Evolutionary conservation across 1,140 invertebrate genomes (phyloP), one percentile per base, ranked within the genome.

Genomic region (Drosophila kikkawai): DNA sequence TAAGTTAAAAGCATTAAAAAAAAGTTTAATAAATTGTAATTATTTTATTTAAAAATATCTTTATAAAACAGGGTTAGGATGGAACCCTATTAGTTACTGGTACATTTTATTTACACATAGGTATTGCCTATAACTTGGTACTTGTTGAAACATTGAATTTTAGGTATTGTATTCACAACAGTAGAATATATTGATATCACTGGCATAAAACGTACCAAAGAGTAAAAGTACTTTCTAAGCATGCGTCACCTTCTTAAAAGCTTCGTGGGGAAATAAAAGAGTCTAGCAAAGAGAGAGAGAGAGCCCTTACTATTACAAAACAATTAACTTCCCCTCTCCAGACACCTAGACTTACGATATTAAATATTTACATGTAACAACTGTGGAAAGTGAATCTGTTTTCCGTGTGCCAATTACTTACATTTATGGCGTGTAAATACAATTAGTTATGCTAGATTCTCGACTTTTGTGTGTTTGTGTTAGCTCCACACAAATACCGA

Each of bases 361-460:
- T 66, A 34, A 45, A 13, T 64, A 37, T 67, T 65, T 67, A 67
- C 61, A 19, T 67, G 66, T 50, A 36, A 69, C 45, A 41, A 69
- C 34, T 57, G 29, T 11, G 37, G 69, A 73, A 73, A 73, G 69
- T 50, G 66, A 73, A 73, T 71, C 67, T 68, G 63, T 12, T 70
- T 71, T 57, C 42, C 51, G 36, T 44, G 36, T 69, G 37, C 66
- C 66, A 69, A 67, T 69, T 67, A 69, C 44, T 42, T 32, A 36
- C 39, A 26, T 32, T 15, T 68, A 41, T 64, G 19, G 44, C 44
- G 44, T 51, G 66, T 45, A 70, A 73, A 73, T 58, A 70, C 66
- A 70, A 73, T 73, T 70, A 70, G 66, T 70, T 73, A 73, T 75
- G 73, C 73, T 64, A 75, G 50, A 37, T 42, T 73, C 50, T 29